These are phyloP conservation scores for Apamea monoglypha DNA, from an alignment of 2,888 invertebrate species.

Conservation along the genomic window DNA sequence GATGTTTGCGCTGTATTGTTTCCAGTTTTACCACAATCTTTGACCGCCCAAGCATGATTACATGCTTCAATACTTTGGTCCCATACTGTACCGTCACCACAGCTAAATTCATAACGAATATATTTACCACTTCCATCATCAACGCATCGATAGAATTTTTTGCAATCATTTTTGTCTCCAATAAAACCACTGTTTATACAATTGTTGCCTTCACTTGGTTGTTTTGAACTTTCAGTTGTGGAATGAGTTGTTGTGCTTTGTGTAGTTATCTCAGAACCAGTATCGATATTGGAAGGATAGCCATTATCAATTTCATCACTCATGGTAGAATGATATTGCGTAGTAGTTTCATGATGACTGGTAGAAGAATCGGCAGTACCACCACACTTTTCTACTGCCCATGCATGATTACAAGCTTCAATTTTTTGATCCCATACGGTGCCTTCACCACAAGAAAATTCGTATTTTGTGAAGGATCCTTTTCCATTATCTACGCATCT, in stretches of 20 bases:
- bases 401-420: constrained; percentile 90
- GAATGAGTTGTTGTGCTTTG: constrained; percentile 49
- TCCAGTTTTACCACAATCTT: constrained; percentile 61
- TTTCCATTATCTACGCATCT: constrained; percentile 91
- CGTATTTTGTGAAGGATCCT: constrained; percentile 87
- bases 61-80: constrained; percentile 89
- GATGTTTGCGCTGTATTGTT: constrained; percentile 47
- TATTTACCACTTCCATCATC: constrained; percentile 82
- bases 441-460: constrained; percentile 90
- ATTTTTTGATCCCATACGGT: constrained; percentile 91
- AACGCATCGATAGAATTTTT: constrained; percentile 92
- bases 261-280: constrained; percentile 35
- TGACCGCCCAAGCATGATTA: constrained; percentile 86
- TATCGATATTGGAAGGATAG: constrained; percentile 53
- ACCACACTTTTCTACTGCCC: constrained; percentile 79
- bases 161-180: constrained; percentile 89
- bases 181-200: constrained; percentile 90
- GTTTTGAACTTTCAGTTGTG: constrained; percentile 51
- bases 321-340: constrained; percentile 49
- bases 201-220: constrained; percentile 49
- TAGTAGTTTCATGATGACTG: constrained; percentile 59
- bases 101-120: constrained; percentile 88
- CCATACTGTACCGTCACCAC: constrained; percentile 91
- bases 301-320: constrained; percentile 57
- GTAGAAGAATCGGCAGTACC: constrained; percentile 42